Conservation (phyloP, 2,888 invertebrate genomes). For the Lycophotia porphyrea region DNA sequence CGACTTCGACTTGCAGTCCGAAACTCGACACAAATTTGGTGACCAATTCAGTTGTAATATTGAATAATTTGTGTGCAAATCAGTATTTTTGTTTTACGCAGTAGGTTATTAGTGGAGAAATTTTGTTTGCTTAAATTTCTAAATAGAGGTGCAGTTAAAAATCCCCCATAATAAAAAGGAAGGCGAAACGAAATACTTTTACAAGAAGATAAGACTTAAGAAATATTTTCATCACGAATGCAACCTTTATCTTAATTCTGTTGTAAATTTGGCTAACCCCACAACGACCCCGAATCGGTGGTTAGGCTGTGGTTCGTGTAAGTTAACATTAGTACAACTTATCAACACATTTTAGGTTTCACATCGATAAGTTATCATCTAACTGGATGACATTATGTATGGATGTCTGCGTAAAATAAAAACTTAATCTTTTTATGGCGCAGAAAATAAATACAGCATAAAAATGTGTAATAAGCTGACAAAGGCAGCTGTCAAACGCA, state of each 20-base stretch:
- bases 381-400: not conserved
- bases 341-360: not conserved
- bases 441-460: constrained; percentile 15
- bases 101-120: too few relatives aligned
- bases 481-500: constrained; percentile 43
- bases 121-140: too few relatives aligned
- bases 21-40: too few relatives aligned
- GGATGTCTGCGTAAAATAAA: constrained; percentile 1
- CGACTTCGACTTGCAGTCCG: too few relatives aligned
- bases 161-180: too few relatives aligned
- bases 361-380: not conserved
- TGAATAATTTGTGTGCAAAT: too few relatives aligned
- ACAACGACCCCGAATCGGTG: constrained; percentile 10
- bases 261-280: constrained; percentile 5
- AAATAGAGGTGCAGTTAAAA: too few relatives aligned
- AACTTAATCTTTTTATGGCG: constrained; percentile 1
- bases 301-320: constrained; percentile 14
- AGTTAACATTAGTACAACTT: constrained; percentile 23
- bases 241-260: constrained; percentile 6
- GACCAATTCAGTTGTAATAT: too few relatives aligned
- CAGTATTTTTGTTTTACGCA: too few relatives aligned
- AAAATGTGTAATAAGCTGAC: constrained; percentile 17
- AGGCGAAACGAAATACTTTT: not conserved
- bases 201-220: not conserved
- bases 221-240: constrained; percentile 6